These are phyloP conservation scores for Tromatobia lineatoria DNA, from an alignment of 2,888 invertebrate genomes.

Conservation along the genomic window DNA sequence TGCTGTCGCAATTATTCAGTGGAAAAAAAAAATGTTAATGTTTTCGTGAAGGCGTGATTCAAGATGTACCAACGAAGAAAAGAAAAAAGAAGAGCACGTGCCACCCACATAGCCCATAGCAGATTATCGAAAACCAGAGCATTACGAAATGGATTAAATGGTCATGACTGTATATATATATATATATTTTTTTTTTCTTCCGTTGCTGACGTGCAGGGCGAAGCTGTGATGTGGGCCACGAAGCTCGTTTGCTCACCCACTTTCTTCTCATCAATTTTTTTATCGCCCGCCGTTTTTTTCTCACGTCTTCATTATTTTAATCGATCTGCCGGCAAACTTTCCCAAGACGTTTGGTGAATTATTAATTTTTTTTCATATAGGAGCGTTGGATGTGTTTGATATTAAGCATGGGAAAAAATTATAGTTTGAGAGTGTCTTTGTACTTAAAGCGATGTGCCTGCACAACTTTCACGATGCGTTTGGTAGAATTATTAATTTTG, in stretches of 20 bases:
- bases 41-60: conserved; percentile 20
- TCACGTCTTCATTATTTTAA: conserved; percentile 34
- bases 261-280: conserved; percentile 52
- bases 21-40: conserved; percentile 42
- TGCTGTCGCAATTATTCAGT: conserved; percentile 48
- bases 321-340: conserved; percentile 47
- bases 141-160: conserved; percentile 49
- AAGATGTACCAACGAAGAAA: background rate
- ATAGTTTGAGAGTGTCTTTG: too few relatives aligned
- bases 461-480: too few relatives aligned
- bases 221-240: conserved; percentile 31
- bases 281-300: conserved; percentile 24
- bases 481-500: too few relatives aligned
- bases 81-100: conserved; percentile 9
- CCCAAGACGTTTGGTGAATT: conserved; percentile 19
- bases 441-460: too few relatives aligned
- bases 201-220: conserved; percentile 30
- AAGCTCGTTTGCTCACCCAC: conserved; percentile 50
- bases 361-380: conserved; percentile 18
- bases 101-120: conserved; percentile 46
- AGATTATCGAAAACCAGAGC: conserved; percentile 44
- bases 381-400: background rate
- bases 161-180: too few relatives aligned
- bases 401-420: background rate
- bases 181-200: conserved; percentile 18